Evolutionary conservation across 2,888 invertebrate species (phyloP).

Genomic region (Tetragonula carbonaria): DNA sequence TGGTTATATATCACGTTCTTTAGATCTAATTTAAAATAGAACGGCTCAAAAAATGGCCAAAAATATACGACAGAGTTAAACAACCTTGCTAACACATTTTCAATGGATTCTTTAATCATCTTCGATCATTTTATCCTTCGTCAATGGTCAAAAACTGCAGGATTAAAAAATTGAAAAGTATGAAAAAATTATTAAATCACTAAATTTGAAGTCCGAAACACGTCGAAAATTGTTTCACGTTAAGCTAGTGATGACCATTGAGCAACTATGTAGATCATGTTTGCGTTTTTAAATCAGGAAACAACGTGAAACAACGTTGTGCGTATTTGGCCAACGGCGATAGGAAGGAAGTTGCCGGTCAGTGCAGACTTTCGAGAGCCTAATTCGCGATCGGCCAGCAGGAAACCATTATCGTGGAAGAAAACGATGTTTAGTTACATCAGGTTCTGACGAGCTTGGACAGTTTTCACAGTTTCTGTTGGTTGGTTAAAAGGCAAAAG

Average conservation of each 20-base stretch:
- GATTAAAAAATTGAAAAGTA: not conserved
- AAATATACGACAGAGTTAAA: not conserved
- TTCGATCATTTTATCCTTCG: too few species aligned
- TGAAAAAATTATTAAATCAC: not conserved
- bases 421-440: conserved; percentile 49
- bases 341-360: conserved; percentile 46
- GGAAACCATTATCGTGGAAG: conserved; percentile 56
- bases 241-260: not conserved
- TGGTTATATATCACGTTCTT: too few species aligned
- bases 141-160: not conserved
- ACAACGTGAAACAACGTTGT: not conserved
- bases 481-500: conserved; percentile 4
- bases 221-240: not conserved
- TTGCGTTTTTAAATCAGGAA: conserved; percentile 15
- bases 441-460: conserved; percentile 33
- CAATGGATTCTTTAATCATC: too few species aligned
- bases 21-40: not conserved
- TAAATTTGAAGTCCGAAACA: not conserved
- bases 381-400: conserved; percentile 48
- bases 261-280: not conserved
- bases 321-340: conserved; percentile 23
- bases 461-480: conserved; percentile 33
- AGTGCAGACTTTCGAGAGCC: conserved; percentile 40
- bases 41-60: not conserved
- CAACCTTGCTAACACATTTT: not conserved